A percentile compares a stretch with the other conserved stretches of the same genome.
phyloP scores from a whole-genome alignment of 2,888 invertebrate genomes.

The Cephus spinipes region DNA sequence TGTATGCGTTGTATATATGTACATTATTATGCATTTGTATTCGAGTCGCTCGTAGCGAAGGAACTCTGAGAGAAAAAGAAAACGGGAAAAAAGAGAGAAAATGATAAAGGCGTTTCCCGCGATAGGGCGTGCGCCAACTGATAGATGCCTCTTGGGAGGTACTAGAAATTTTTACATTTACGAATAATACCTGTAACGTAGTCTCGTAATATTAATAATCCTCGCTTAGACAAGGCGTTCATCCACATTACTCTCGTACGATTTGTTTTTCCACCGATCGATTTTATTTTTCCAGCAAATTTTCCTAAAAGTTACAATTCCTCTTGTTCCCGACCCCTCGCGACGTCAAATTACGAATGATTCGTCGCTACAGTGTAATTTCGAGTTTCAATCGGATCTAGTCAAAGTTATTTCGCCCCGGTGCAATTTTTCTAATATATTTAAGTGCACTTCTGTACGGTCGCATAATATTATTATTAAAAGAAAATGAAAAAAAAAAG shows the following conservation, averaged over 20 bases:
- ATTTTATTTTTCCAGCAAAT: background rate
- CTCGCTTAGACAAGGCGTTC: background rate
- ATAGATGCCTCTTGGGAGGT: background rate
- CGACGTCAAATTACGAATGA: background rate
- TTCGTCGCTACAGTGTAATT: background rate
- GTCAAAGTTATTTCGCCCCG: background rate
- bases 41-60: constrained; percentile 27
- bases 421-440: background rate
- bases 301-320: no score
- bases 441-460: background rate
- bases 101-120: background rate
- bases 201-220: background rate
- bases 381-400: background rate
- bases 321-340: background rate
- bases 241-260: background rate
- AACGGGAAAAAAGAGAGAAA: background rate
- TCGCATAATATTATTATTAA: background rate
- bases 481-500: background rate
- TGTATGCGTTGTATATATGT: constrained; percentile 64
- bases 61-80: background rate
- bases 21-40: constrained; percentile 63
- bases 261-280: background rate
- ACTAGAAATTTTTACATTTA: background rate
- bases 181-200: background rate
- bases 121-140: background rate